A percentile compares a stretch with the other conserved stretches of the same genome.
Conservation (phyloP, 2,797 vertebrate species). For the Clamator glandarius region DNA sequence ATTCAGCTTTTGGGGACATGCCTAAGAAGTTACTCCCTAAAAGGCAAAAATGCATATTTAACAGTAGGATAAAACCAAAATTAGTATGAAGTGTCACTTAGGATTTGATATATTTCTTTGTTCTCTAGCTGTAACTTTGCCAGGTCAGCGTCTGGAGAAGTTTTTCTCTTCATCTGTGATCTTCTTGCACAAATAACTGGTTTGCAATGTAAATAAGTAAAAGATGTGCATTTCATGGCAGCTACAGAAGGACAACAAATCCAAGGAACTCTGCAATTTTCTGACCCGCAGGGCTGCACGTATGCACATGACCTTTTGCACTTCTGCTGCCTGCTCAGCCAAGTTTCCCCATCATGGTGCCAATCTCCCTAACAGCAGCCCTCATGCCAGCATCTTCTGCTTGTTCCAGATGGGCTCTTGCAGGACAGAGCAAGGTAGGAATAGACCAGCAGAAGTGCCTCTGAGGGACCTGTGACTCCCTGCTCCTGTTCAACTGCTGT, state of each 20-base stretch:
- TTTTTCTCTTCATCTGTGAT: background rate
- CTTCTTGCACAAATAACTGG: background rate
- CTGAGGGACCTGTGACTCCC: background rate
- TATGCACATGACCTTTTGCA: background rate
- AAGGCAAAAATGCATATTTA: conserved; percentile 17
- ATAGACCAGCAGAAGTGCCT: background rate
- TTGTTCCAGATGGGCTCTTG: background rate
- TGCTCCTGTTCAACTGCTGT: background rate
- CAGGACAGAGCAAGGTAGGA: background rate
- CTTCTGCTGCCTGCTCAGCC: background rate
- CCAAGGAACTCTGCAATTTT: background rate
- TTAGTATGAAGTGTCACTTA: background rate
- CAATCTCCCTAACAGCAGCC: background rate
- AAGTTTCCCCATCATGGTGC: fast-evolving
- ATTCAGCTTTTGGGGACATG: background rate
- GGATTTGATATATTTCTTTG: background rate
- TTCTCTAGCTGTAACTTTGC: background rate
- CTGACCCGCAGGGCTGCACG: background rate
- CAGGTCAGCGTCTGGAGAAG: background rate
- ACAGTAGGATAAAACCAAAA: background rate
- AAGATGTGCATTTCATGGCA: background rate
- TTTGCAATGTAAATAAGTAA: background rate
- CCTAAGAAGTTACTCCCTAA: background rate
- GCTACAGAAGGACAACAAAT: background rate
- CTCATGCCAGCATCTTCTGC: background rate